phyloP scores from a whole-genome alignment of 1,140 invertebrate genomes.

The Leguminivora glycinivorella region DNA sequence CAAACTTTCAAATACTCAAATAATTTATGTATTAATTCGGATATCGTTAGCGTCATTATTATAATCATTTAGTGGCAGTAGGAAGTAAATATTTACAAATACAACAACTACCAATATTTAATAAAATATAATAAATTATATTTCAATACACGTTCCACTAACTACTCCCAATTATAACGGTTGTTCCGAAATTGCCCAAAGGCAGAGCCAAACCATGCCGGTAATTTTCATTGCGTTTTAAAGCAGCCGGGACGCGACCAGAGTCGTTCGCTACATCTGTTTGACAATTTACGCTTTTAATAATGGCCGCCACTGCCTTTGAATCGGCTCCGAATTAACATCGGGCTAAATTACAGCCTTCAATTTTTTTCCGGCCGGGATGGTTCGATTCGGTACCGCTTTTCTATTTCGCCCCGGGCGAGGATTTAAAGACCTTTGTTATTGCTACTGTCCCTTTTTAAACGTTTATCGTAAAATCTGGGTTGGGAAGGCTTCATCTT shows the following conservation, averaged over 20 bases:
- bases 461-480: conserved; percentile 15
- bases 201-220: conserved; percentile 23
- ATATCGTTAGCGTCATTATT: no score
- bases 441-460: conserved; percentile 15
- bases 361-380: conserved; percentile 61
- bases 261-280: conserved; percentile 71
- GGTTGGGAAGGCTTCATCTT: neutral
- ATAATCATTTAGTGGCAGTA: no score
- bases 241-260: conserved; percentile 55
- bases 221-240: conserved; percentile 65
- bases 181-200: conserved; percentile 23
- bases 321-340: conserved; percentile 75
- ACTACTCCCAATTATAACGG: conserved; percentile 15
- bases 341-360: conserved; percentile 71
- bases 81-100: no score
- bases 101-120: neutral
- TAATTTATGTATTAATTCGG: no score
- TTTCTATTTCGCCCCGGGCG: conserved; percentile 46
- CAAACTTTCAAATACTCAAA: no score
- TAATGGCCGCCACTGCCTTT: conserved; percentile 69
- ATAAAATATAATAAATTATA: neutral
- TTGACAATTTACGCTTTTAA: conserved; percentile 77
- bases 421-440: conserved; percentile 42
- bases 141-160: neutral
- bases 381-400: conserved; percentile 49